Base-by-base conservation (phyloP, 1,140 invertebrate species). In the Drosophila erecta region DNA sequence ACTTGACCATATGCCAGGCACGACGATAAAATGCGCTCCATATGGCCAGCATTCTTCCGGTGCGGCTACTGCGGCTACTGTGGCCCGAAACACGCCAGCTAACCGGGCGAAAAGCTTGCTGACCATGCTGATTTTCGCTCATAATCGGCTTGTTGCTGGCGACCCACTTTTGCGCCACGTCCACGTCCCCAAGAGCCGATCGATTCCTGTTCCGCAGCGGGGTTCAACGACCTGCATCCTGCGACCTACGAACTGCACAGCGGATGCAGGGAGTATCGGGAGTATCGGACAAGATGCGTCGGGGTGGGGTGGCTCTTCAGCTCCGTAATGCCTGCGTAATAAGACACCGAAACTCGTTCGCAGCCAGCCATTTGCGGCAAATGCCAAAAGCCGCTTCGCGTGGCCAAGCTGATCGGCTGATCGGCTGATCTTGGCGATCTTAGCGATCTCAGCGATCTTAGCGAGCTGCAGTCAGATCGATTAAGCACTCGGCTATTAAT, bases 141-240 rank as follows among this genome's bases (percentile, higher is more conserved):
- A 41, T 61, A 33, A 61, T 37, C 22, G 62, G 47, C 38, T 65
- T 49, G 56, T 61, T 41, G 44, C 43, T 44, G 53, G 53, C 56
- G 61, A 64, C 61, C 61, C 41, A 64, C 12, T 60, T 64, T 35
- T 30, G 61, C 37, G 38, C 27, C 27, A 30, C 8, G 54, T 37
- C 54, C 41, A 59, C 41, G 37, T 59, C 14, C 15, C 37, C 33
- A 8, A 43, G 60, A 35, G 60, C 60, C 37, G 64, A 64, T 67
- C 46, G 59, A 67, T 67, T 67, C 59, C 44, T 20, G 64, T 66
- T 67, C 43, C 59, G 35, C 59, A 15, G 15, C 46, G 2, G 59
- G n/a, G 64, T 65, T 67, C 64, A 67, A 67, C 65, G 64, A 35
- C 64, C 64, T 40, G 59, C 35, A 41, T 65, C 64, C 64, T 64